Conservation (phyloP, 2,797 vertebrate genomes). For the Microctenopoma steveboyesi region DNA sequence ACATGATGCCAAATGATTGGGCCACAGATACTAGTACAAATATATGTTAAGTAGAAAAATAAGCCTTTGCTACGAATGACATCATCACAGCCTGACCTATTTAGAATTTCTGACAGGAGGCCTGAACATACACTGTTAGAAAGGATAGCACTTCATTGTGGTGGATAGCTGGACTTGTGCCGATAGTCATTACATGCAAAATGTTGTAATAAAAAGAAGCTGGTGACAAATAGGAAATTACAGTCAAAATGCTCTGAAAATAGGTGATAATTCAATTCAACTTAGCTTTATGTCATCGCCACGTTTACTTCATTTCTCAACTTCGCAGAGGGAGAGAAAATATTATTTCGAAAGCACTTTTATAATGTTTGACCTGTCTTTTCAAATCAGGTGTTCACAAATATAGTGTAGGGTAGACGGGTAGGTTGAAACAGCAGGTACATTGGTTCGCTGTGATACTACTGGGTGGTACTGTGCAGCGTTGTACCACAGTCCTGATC, state of each 20-base stretch:
- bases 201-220: constrained; percentile 30
- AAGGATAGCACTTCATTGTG: constrained; percentile 48
- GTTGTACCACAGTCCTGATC: constrained; percentile 48
- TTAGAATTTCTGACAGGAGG: constrained; percentile 45
- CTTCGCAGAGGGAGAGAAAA: constrained; percentile 32
- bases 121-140: constrained; percentile 50
- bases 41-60: constrained; percentile 33
- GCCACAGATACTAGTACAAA: constrained; percentile 1
- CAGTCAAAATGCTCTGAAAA: constrained; percentile 42
- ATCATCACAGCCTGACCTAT: constrained; percentile 34
- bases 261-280: constrained; percentile 53
- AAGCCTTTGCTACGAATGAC: constrained; percentile 46
- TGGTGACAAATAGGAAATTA: constrained; percentile 54
- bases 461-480: constrained; percentile 54
- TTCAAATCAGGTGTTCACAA: constrained; percentile 47
- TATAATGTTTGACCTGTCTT: constrained; percentile 44
- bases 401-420: constrained; percentile 1
- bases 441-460: constrained; percentile 33
- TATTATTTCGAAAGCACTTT: constrained; percentile 41
- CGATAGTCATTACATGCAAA: constrained; percentile 42
- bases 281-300: constrained; percentile 54
- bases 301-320: constrained; percentile 34
- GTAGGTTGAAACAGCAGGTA: constrained; percentile 52
- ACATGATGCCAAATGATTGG: constrained; percentile 1
- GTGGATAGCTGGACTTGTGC: constrained; percentile 39